A percentile compares a stretch with the other conserved stretches of the same genome.
Evolutionary conservation across 2,113 vertebrate genomes (phyloP).

Genomic region (Xiphophorus hellerii): DNA sequence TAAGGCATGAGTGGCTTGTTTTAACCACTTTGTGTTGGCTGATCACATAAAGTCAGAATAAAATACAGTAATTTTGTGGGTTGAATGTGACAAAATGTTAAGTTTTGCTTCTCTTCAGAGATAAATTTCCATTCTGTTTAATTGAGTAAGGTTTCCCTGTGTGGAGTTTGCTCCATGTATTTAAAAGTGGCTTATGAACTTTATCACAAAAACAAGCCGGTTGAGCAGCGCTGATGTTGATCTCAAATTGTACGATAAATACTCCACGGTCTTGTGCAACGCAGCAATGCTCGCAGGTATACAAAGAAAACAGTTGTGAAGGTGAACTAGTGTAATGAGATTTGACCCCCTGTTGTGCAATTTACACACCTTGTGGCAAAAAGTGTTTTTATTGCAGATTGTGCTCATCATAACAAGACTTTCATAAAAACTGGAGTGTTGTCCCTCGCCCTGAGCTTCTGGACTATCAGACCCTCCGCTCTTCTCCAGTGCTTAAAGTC

Average conservation of each 20-base stretch:
- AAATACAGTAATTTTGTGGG: not conserved
- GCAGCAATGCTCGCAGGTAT: slow-evolving; percentile 20
- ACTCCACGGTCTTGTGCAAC: slow-evolving; percentile 47
- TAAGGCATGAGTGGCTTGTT: no score
- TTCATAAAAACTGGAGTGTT: not conserved
- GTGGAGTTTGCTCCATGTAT: not conserved
- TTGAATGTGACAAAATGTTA: not conserved
- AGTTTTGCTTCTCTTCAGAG: not conserved
- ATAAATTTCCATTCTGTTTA: not conserved
- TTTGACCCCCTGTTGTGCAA: slow-evolving; percentile 61
- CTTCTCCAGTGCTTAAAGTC: not conserved
- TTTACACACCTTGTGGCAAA: slow-evolving; percentile 25
- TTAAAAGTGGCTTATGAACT: not conserved
- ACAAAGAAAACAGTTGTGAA: slow-evolving; percentile 38
- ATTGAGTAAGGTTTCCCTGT: not conserved
- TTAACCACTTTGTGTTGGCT: no score
- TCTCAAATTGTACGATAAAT: slow-evolving; percentile 27
- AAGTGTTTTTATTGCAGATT: slow-evolving; percentile 19
- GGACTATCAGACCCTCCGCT: not conserved
- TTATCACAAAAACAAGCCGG: slow-evolving; percentile 14
- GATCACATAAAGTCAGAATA: no score
- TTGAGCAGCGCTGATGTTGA: slow-evolving; percentile 17
- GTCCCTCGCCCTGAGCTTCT: not conserved
- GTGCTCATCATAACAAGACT: slow-evolving; percentile 29
- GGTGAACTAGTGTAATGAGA: slow-evolving; percentile 56